Base-by-base conservation (phyloP, 2,113 vertebrate genomes). In the Alexandromys fortis region DNA sequence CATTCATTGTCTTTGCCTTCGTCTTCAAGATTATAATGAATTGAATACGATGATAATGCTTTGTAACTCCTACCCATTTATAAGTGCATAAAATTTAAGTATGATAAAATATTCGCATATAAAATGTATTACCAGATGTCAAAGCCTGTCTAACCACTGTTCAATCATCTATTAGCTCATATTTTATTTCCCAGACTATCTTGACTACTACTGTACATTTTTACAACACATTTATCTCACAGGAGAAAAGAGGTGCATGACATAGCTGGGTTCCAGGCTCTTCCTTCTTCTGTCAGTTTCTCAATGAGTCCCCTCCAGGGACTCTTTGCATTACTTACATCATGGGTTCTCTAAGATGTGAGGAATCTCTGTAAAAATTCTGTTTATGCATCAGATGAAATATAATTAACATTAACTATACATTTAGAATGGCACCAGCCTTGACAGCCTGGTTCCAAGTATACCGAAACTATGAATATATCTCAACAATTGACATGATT, bases 101-200 rank as follows among this genome's bases (percentile, higher is more conserved):
- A 77, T 42, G 63, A 81, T 49, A 68, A 94, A 93, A 86, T 55
- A 78, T 12, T 94, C 45, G 33, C 77, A 63, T 38, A 70, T 63
- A 94, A 95, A 92, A 68, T 89, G 22, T 91, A 16, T 72, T 92
- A 94, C 33, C 33, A 77, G 68, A 86, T 61, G 47, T 17, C 85
- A 58, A 90, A 86, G 33, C 10, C 42, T 47, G 11, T 67, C 63
- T 89, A 28, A 28, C 47, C 9, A 68, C 2, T 72, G 45, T 78
- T 42, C 58, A 5, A 67, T 47, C 6, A 72, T 89, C 42, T 93
- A 91, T 22, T 2, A 77, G 58, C 76, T 93, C 92, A 19, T 70
- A 33, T 72, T 93, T 94, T 88, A 88, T 85, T 94, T 89, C 30
- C 28, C 21, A 70, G 86, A 85, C 12, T 75, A 47, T 91, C 28